Base-by-base conservation (phyloP, 2,888 invertebrate species). In the Muschampia plurimacula region DNA sequence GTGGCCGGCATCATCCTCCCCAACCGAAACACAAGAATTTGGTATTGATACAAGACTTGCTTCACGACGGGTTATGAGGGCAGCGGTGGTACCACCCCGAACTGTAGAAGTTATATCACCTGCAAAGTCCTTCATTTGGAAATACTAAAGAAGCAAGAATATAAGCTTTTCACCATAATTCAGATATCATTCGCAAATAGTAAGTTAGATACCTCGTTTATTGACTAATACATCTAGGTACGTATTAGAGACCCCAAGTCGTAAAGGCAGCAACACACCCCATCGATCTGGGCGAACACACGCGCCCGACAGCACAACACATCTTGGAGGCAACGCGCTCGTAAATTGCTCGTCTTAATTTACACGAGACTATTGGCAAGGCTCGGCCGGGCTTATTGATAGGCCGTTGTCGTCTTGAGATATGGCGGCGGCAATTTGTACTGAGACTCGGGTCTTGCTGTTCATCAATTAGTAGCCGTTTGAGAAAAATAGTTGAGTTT, bases 331-430 rank as follows among this genome's bases (percentile, higher is more conserved):
- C 52, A 68, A 66, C 69, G 65, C 77, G 78, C 76, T 77, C 79
- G 82, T 80, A 81, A 80, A 82, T 81, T 77, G 81, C 68, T 74
- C 77, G 78, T 76, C 80, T 78, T 80, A 81, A 82, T 82, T 80
- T 80, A 77, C 78, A 76, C 78, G 76, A 72, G 76, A 73, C 77
- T 76, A 78, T 77, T 77, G 76, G 78, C 79, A 77, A 52, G 73
- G 68, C 71, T 69, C 70, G 69, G 74, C 71, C 77, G 52, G 76
- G 84, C 82, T 89, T 91, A 92, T 92, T 92, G 91, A 92, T 92
- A 89, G 92, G 89, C 87, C 82, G 86, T 88, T 90, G 90, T 91
- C 90, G 87, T 83, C 85, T 81, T 89, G 91, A 92, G 89, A 87
- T 89, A 92, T 87, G 75, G 89, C 83, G 52, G 15, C 22, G 52